Evolutionary conservation across 2,888 invertebrate species (phyloP), one percentile per base, ranked within the genome.

Genomic region (Pardosa pseudoannulata): DNA sequence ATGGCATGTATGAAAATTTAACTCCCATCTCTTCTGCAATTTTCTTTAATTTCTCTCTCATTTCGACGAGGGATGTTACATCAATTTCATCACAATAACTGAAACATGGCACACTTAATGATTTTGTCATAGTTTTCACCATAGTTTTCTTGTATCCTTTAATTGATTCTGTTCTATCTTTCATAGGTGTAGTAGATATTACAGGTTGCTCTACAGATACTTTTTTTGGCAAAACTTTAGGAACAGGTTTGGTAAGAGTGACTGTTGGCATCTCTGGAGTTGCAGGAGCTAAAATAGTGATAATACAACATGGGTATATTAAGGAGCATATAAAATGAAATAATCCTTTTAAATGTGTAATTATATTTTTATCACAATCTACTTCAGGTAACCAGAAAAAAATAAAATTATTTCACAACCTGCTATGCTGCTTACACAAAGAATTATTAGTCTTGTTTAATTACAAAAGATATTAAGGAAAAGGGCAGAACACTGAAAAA

Each of bases 61-160:
- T 92, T 87, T 93, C 92, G 0, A 96, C 94, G 89, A 99, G 92
- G 90, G 94, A 94, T 0, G 95, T 94, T 89, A 98, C 94, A 90
- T 96, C 94, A 85, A 98, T 94, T 93, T 99, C 99, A 91, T 99
- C 99, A 90, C 95, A 95, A 91, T 97, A 98, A 2, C 96, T 96
- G 91, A 99, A 98, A 91, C 98, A 98, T 0, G 99, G 98, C 89
- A 97, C 96, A 93, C 94, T 94, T 93, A 96, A 93, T 11, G 97
- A 94, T 90, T 94, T 95, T 0, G 96, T 95, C 99, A 99, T 99
- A 0, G 97, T 95, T 92, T 96, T 98, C 81, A 97, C 94, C 99
- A 99, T 99, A 1, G 96, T 96, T 92, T 95, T 97, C 28, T 94
- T 94, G 90, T 97, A 96, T 27, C 97, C 97, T 90, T 94, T 95